Base-by-base conservation (phyloP, 2,113 vertebrate genomes). In the Camelus bactrianus region DNA sequence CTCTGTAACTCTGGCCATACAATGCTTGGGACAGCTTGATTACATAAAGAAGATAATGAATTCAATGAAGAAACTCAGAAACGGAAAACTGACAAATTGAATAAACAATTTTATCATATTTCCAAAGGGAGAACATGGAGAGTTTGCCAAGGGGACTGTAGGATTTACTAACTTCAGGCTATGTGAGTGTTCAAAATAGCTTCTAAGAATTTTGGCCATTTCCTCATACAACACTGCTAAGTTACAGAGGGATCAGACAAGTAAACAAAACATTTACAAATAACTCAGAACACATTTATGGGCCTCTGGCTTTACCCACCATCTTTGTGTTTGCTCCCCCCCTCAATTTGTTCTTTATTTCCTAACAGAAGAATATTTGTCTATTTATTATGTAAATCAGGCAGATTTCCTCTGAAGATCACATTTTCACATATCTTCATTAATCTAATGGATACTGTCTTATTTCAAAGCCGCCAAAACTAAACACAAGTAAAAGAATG, bases 11-110 rank as follows among this genome's bases (percentile, higher is more conserved):
- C 35, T 92, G 87, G 38, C 54, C 58, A 62, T 65, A 65, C 60
- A 97, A 73, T 93, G 73, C 95, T 98, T 96, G 97, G 56, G 95
- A 98, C 97, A 95, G 77, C 76, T 92, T 98, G 97, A 70, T 97
- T 97, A 97, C 75, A 97, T 94, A 98, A 97, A 92, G 92, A 96
- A 93, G 98, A 98, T 98, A 98, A 98, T 64, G 89, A 92, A 97
- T 97, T 97, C 97, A 84, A 97, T 98, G 98, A 98, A 98, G 97
- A 98, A 98, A 98, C 97, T 98, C 98, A 98, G 98, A 98, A 98
- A 98, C 42, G 35, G 92, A 98, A 97, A 98, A 94, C 96, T 98
- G 98, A 98, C 97, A 98, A 98, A 98, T 94, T 80, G 97, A 98
- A 97, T 98, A 98, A 98, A 98, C 98, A 98, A 98, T 79, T 98